Base-by-base conservation (phyloP, 2,797 vertebrate species). In the Halcyon leucocephala region DNA sequence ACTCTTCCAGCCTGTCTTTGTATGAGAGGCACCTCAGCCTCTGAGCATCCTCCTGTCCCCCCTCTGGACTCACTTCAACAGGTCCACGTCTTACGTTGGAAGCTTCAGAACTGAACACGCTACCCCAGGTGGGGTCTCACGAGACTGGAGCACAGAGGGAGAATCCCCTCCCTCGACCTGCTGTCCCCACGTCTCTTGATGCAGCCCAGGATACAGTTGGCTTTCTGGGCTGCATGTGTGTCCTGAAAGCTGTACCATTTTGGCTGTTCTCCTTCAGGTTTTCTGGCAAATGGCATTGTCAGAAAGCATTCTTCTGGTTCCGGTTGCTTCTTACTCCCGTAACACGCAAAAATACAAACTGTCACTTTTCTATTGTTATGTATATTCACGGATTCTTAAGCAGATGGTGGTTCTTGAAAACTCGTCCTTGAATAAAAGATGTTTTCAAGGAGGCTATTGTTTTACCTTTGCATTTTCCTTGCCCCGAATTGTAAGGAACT, bases 291-390 rank as follows among this genome's bases (percentile, higher is more conserved):
- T 3, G 4, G 28, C 9, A 1, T 8, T 52, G 17, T 64, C 14
- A 6, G 35, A 60, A 57, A 39, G 33, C 6, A 3, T 4, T 19
- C 8, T 20, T n/a, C 29, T 20, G 7, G 10, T 10, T 65, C 29
- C 10, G 5, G 3, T 39, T 35, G 33, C 7, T 42, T 65, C 12
- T 16, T 48, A 3, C 4, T 16, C 16, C 62, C 1, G 0, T 35
- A 41, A 62, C 51, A 54, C 52, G 18, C 18, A 11, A 54, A 54
- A 73, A 28, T 12, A 9, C 44, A 21, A 21, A 16, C 16, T 35
- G 1, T 35, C 41, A 2, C 6, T 39, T 31, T 5, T 54, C 7
- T 54, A 3, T 17, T 28, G 19, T 9, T 22, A 6, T 17, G 8
- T 55, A 1, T 49, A 3, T 54, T 73, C 17, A 5, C 3, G 6